Evolutionary conservation across 2,797 vertebrate genomes (phyloP).

Genomic region (Phrynocephalus guinanensis): DNA sequence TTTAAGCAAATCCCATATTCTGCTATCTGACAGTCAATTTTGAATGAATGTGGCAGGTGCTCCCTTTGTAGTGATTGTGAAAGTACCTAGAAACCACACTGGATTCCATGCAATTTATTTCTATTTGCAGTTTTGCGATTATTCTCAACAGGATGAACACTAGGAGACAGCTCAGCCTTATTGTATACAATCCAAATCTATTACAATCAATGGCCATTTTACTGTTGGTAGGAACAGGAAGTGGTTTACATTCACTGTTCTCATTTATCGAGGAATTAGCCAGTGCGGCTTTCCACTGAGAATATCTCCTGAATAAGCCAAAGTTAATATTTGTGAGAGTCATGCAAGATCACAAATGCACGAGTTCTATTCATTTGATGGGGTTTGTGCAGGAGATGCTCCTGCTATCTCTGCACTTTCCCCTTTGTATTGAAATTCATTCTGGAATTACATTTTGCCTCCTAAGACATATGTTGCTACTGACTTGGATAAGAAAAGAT

Average conservation of each 20-base stretch:
- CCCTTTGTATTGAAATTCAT: conserved; percentile 4
- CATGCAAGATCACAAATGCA: conserved; percentile 5
- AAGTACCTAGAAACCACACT: conserved; percentile 41
- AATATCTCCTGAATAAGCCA: neutral
- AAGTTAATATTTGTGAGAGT: conserved; percentile 6
- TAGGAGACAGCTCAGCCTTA: conserved; percentile 35
- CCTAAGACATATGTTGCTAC: neutral
- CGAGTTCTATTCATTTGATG: neutral
- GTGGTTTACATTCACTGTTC: conserved; percentile 27
- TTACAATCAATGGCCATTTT: conserved; percentile 40
- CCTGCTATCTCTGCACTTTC: neutral
- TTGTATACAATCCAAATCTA: conserved; percentile 35
- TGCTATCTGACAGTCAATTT: conserved; percentile 33
- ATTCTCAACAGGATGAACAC: conserved; percentile 44
- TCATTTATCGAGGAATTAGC: conserved; percentile 24
- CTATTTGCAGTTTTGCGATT: conserved; percentile 49
- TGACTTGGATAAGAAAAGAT: neutral
- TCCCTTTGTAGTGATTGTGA: conserved; percentile 46
- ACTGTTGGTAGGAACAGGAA: conserved; percentile 8
- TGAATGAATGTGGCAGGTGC: conserved; percentile 53
- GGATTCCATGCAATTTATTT: conserved; percentile 54
- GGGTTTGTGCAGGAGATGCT: neutral
- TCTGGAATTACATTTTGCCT: neutral
- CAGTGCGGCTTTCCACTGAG: neutral
- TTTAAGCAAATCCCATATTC: conserved; percentile 54